These are phyloP conservation scores for Pseudomyrmex pallidus DNA, from an alignment of 1,140 invertebrate genomes.

Conservation along the genomic window DNA sequence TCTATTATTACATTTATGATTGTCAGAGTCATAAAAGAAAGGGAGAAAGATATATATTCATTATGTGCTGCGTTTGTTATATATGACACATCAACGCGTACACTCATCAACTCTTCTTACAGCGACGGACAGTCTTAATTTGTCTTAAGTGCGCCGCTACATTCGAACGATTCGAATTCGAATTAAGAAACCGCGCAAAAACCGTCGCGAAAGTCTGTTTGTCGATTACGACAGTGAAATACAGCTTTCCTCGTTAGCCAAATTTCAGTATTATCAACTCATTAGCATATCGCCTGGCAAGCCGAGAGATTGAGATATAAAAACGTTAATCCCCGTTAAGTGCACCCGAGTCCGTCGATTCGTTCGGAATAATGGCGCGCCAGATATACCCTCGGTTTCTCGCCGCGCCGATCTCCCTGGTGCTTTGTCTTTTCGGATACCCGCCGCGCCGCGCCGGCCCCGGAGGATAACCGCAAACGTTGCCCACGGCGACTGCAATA, in stretches of 20 bases:
- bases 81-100: constrained; percentile 11
- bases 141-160: constrained; percentile 32
- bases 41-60: no score
- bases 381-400: constrained; percentile 7
- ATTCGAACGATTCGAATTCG: constrained; percentile 17
- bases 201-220: constrained; percentile 38
- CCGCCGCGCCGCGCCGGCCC: no score
- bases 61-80: no score
- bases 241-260: constrained; percentile 49
- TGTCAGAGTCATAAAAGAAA: no score
- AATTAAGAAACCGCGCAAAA: constrained; percentile 30
- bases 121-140: not conserved
- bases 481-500: constrained; percentile 19
- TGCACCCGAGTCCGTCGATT: constrained; percentile 48
- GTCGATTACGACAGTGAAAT: constrained; percentile 45
- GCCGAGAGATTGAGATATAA: constrained; percentile 34
- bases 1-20: no score
- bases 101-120: constrained; percentile 2
- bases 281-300: constrained; percentile 39
- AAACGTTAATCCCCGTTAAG: constrained; percentile 53
- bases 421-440: constrained; percentile 47
- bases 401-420: not conserved
- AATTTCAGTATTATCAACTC: constrained; percentile 54
- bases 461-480: constrained; percentile 59
- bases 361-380: constrained; percentile 52